Evolutionary conservation across 2,113 vertebrate species (phyloP), one percentile per base, ranked within the genome.

Genomic region (Pseudopipra pipra): DNA sequence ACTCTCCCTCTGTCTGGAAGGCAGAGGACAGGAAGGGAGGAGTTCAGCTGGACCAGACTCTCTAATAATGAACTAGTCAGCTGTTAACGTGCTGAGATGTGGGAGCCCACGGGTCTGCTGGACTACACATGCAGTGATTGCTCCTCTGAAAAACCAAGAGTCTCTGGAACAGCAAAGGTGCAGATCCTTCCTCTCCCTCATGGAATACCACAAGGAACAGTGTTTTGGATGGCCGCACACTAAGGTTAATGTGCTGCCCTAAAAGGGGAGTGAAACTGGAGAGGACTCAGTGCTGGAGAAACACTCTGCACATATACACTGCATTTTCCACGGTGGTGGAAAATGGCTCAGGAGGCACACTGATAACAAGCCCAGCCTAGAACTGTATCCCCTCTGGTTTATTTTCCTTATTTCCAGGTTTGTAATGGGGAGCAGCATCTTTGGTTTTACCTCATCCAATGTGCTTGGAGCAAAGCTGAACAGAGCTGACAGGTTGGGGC

Each of bases 11-110:
- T 14, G 41, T 73, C 75, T 97, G 96, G 95, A 93, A 92, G 92
- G 78, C 63, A 22, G 27, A 85, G 85, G 54, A 76, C 92, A 94
- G 96, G 95, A 97, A 96, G 94, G 96, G 95, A 96, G 96, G 94
- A 85, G 95, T 66, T 54, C 75, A 88, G 47, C 90, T 97, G 96
- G 92, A 91, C 2, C 74, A 49, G 87, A 1, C 9, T 93, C 65
- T 51, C 68, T n/a, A 12, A 8, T 23, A 49, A 68, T 43, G 47
- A 75, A 49, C 74, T 52, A 33, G 25, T 94, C 81, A 90, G 87
- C 92, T 87, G 78, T 70, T 76, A 14, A 76, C 7, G 78, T 49
- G 71, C 71, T 65, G 87, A 37, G 92, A 70, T 23, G 85, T 68
- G 63, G 78, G 93, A 94, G 87, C 95, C 78, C 39, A 0, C 28